Conservation (phyloP, 1,140 invertebrate species). For the Diorhabda carinulata region DNA sequence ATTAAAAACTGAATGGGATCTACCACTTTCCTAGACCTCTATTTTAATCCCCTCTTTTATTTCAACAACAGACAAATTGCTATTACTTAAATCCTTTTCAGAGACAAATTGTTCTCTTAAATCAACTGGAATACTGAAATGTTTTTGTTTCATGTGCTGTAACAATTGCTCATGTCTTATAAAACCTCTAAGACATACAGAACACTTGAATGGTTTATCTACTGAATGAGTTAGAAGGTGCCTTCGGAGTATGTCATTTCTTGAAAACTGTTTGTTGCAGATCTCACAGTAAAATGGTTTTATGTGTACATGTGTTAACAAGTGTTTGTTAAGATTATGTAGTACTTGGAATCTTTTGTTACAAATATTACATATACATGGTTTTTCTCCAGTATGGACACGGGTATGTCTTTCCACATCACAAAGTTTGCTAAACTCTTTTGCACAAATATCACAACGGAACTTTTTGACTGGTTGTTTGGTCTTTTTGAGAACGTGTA, state of each 20-base stretch:
- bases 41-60: too few relatives aligned
- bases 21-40: too few relatives aligned
- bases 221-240: conserved; percentile 41
- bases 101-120: not conserved
- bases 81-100: too few relatives aligned
- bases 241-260: conserved; percentile 40
- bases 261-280: conserved; percentile 33
- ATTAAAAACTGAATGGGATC: too few relatives aligned
- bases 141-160: too few relatives aligned
- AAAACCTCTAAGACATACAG: conserved; percentile 36
- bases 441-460: conserved; percentile 34
- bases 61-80: too few relatives aligned
- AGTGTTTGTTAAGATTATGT: conserved; percentile 80
- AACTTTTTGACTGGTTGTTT: conserved; percentile 23
- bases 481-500: conserved; percentile 33
- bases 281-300: conserved; percentile 78
- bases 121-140: not conserved
- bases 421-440: conserved; percentile 39
- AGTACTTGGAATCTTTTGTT: conserved; percentile 75
- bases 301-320: conserved; percentile 75
- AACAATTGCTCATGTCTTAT: conserved; percentile 27
- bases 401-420: conserved; percentile 41
- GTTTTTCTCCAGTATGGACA: conserved; percentile 59
- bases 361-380: conserved; percentile 69
- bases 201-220: conserved; percentile 37